Evolutionary conservation across 2,888 invertebrate species (phyloP), one percentile per base, ranked within the genome.

Genomic region (Dryococelus australis): DNA sequence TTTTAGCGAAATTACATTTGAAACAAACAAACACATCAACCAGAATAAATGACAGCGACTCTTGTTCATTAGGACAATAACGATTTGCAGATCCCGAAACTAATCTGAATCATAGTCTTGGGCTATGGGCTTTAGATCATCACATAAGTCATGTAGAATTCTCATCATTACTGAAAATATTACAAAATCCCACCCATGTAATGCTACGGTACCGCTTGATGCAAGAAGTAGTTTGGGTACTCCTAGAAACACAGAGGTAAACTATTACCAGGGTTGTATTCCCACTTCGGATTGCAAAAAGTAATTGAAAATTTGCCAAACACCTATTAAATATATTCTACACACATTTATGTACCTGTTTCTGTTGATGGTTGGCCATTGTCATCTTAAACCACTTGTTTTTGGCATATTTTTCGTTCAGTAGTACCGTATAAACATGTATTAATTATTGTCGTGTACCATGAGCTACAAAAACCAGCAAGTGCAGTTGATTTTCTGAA

Each of bases 331-430:
- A 53, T 85, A 16, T 53, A 84, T 35, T 0, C 10, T 47, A 79
- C 83, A 65, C 28, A 84, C 20, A 83, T 53, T 80, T 10, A 88
- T 87, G 86, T 88, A n/a, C 24, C 87, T n/a, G 79, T 88, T 35
- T 79, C 65, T 43, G 81, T 87, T 51, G 89, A 89, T 85, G 88
- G 89, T 28, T 51, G 88, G 27, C 86, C 89, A 27, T 47, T 89
- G 47, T 83, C 79, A 24, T 87, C 87, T 65, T 85, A 43, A 80
- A 84, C 26, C 20, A 87, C 87, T 86, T 83, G 87, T 51, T 88
- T 90, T 87, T 90, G 90, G 90, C 90, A 89, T 13, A 90, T 90
- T 78, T 89, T 90, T 84, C 89, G 88, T 85, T 79, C 88, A 35
- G 85, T 90, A 65, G 83, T 88, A 1, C 89, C 89, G 78, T 85